These are phyloP conservation scores for Anarhynchus alexandrinus DNA, from an alignment of 2,113 vertebrate genomes.

Conservation along the genomic window DNA sequence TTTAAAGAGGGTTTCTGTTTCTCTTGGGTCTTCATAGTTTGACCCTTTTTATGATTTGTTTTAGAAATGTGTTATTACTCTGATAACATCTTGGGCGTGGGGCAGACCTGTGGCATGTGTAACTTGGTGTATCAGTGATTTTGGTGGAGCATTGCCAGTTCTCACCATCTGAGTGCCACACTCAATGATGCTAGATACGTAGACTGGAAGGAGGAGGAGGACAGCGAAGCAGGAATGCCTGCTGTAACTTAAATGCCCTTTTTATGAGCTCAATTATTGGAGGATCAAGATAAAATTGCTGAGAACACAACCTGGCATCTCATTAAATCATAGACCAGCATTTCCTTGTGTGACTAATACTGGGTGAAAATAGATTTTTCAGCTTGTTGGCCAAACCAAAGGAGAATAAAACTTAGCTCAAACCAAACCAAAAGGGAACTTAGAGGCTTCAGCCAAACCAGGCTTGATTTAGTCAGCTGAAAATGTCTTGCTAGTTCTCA, in stretches of 20 bases:
- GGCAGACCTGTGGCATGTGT: neutral
- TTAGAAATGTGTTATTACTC: conserved; percentile 20
- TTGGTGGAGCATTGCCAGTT: neutral
- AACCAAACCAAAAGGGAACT: neutral
- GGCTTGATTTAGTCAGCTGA: conserved; percentile 3
- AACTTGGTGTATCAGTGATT: neutral
- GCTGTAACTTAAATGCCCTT: neutral
- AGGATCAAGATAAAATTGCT: conserved; percentile 27
- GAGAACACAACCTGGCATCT: conserved; percentile 12
- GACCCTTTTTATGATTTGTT: conserved; percentile 5
- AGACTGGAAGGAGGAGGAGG: neutral
- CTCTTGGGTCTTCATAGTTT: conserved; percentile 10
- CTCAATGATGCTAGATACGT: neutral
- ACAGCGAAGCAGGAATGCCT: neutral
- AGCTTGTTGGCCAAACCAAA: conserved; percentile 7
- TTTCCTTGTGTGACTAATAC: conserved; percentile 32
- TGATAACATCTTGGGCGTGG: conserved; percentile 40
- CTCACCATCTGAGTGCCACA: neutral
- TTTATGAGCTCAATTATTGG: neutral
- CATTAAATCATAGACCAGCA: neutral
- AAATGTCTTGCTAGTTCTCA: neutral
- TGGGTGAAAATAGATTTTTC: conserved; percentile 12
- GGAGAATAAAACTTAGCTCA: neutral
- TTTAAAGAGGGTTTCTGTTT: conserved; percentile 30
- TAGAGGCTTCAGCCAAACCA: neutral